Evolutionary conservation across 2,888 invertebrate genomes (phyloP).

Genomic region (Drosophila acutilabella): DNA sequence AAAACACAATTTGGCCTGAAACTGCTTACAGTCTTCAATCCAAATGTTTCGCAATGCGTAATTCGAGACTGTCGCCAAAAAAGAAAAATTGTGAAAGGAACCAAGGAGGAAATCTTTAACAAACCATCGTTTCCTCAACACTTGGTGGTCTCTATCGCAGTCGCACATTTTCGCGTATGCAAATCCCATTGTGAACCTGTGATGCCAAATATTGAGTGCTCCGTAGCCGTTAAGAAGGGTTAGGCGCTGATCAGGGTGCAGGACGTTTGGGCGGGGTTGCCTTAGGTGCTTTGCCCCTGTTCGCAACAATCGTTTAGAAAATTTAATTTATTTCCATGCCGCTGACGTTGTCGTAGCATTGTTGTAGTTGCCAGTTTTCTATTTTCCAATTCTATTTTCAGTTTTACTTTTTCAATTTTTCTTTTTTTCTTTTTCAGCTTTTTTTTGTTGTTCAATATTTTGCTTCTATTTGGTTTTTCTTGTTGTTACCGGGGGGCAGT

Average conservation of each 20-base stretch:
- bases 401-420: conserved; percentile 65
- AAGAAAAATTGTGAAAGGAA: conserved; percentile 43
- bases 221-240: neutral
- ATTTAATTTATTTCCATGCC: conserved; percentile 77
- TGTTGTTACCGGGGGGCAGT: conserved; percentile 64
- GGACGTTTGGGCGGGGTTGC: conserved; percentile 26
- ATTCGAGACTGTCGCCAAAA: conserved; percentile 63
- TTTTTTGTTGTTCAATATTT: conserved; percentile 14
- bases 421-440: conserved; percentile 24
- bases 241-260: conserved; percentile 15
- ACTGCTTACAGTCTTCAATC: conserved; percentile 23
- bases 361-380: conserved; percentile 69
- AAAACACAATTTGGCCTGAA: conserved; percentile 62
- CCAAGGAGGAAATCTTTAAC: conserved; percentile 52
- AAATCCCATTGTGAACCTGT: conserved; percentile 77
- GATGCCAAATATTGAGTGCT: conserved; percentile 27
- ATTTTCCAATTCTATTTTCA: conserved; percentile 72
- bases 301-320: conserved; percentile 75
- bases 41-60: conserved; percentile 61
- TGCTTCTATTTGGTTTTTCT: conserved; percentile 16
- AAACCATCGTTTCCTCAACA: conserved; percentile 47
- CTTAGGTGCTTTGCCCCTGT: conserved; percentile 60
- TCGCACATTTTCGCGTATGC: conserved; percentile 70
- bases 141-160: conserved; percentile 45
- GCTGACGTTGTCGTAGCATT: conserved; percentile 50